Percentiles rank a stretch among this genome's conserved stretches.
Evolutionary conservation across 2,888 invertebrate species (phyloP).

Genomic region (Candidula unifasciata): DNA sequence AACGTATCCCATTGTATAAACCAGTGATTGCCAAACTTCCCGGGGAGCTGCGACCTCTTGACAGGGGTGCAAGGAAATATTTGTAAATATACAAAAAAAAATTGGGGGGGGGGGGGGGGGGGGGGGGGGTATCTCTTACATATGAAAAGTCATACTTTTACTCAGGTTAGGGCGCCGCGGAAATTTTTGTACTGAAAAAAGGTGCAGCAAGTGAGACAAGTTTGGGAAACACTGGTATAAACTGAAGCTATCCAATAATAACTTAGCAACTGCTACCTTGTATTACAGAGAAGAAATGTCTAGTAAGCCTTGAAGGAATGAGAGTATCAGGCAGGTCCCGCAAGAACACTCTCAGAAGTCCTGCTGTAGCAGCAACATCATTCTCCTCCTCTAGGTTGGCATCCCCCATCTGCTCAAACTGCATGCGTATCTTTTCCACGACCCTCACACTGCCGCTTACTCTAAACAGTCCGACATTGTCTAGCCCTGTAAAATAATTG

Average conservation of each 20-base stretch:
- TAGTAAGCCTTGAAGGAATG: constrained; percentile 78
- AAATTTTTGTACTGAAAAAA: no score
- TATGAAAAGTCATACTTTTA: no score
- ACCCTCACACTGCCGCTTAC: constrained; percentile 80
- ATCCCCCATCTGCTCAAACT: constrained; percentile 81
- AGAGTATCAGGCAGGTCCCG: constrained; percentile 80
- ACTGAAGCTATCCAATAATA: background rate
- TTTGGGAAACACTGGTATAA: background rate
- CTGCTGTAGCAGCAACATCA: constrained; percentile 81
- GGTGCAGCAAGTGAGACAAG: no score
- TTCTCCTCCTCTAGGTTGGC: constrained; percentile 79
- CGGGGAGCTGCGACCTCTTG: no score
- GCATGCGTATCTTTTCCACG: constrained; percentile 80
- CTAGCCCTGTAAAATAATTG: constrained; percentile 75
- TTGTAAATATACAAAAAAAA: no score
- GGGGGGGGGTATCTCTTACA: no score
- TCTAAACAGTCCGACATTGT: constrained; percentile 80
- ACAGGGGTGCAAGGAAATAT: no score
- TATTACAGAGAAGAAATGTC: constrained; percentile 74
- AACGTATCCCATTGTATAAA: no score
- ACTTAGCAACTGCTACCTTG: constrained; percentile 66
- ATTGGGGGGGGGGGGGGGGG: no score
- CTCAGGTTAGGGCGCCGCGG: no score
- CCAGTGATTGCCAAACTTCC: no score
- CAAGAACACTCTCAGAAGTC: constrained; percentile 81